Percentiles rank a stretch among this genome's conserved stretches.
Evolutionary conservation across 1,140 invertebrate genomes (phyloP).

Genomic region (Patella vulgata): DNA sequence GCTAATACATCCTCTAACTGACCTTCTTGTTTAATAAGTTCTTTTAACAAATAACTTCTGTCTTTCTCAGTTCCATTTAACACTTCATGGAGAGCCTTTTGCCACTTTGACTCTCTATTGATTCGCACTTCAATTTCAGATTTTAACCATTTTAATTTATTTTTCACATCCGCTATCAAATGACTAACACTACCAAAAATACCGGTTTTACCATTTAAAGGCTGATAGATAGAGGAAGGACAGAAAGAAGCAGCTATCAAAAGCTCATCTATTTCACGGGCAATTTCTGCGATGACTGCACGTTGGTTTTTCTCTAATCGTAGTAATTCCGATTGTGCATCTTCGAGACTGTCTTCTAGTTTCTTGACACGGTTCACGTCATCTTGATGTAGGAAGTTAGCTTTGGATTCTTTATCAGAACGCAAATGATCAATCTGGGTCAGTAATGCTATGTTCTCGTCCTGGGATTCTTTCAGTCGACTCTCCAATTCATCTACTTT

Average conservation of each 20-base stretch:
- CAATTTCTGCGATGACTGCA: conserved; percentile 54
- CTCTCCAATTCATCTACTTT: conserved; percentile 51
- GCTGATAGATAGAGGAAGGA: conserved; percentile 28
- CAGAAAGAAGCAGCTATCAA: conserved; percentile 50
- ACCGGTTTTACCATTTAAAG: conserved; percentile 39
- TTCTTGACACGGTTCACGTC: conserved; percentile 38
- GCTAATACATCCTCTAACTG: conserved; percentile 54
- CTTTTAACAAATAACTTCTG: conserved; percentile 49
- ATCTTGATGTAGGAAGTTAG: neutral
- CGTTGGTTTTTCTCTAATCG: conserved; percentile 44
- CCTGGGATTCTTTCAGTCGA: conserved; percentile 39
- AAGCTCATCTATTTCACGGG: conserved; percentile 52
- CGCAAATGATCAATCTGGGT: neutral
- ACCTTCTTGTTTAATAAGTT: conserved; percentile 52
- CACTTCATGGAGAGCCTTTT: conserved; percentile 52
- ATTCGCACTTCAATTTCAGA: conserved; percentile 44
- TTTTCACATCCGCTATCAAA: conserved; percentile 26
- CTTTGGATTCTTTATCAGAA: neutral
- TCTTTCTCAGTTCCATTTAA: conserved; percentile 52
- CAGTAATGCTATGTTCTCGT: neutral
- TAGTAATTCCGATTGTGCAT: conserved; percentile 42
- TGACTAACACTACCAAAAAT: conserved; percentile 19
- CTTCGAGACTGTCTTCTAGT: conserved; percentile 49
- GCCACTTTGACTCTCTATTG: conserved; percentile 47
- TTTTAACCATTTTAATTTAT: conserved; percentile 60